Percentiles rank a stretch among this genome's conserved stretches.
phyloP scores from a whole-genome alignment of 2,888 invertebrate genomes.

The Prosopocoilus inquinatus region DNA sequence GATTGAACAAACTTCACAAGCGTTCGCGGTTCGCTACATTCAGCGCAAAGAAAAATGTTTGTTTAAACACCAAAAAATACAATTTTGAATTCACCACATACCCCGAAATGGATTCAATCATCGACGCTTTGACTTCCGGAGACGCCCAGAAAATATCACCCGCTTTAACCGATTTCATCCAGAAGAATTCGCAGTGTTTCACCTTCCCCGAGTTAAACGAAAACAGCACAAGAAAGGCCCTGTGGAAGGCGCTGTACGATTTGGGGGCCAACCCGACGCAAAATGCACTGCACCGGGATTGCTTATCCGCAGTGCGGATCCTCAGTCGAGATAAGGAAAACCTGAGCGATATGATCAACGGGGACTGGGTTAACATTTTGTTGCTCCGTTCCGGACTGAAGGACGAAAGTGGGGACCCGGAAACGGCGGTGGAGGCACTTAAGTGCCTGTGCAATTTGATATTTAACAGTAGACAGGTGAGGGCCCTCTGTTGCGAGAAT shows the following conservation, averaged over 20 bases:
- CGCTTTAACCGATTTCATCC: slow-evolving; percentile 46
- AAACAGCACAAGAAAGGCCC: slow-evolving; percentile 54
- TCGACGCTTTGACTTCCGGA: slow-evolving; percentile 22
- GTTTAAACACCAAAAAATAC: too few relatives aligned
- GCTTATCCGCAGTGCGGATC: slow-evolving; percentile 62
- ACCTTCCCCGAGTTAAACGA: slow-evolving; percentile 61
- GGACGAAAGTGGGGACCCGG: slow-evolving; percentile 46
- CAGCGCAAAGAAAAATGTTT: too few relatives aligned
- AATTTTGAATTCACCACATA: too few relatives aligned
- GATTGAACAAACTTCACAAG: too few relatives aligned
- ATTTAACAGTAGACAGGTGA: slow-evolving; percentile 69
- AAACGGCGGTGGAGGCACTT: slow-evolving; percentile 69
- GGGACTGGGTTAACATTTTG: slow-evolving; percentile 66
- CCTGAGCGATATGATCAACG: slow-evolving; percentile 66
- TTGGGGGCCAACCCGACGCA: slow-evolving; percentile 55
- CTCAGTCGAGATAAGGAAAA: slow-evolving; percentile 76
- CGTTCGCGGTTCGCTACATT: too few relatives aligned
- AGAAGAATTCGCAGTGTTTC: slow-evolving; percentile 58
- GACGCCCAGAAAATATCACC: slow-evolving; percentile 30
- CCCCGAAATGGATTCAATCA: slow-evolving; percentile 21
- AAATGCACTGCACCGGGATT: slow-evolving; percentile 53
- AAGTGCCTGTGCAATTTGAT: slow-evolving; percentile 89
- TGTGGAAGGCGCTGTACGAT: slow-evolving; percentile 64
- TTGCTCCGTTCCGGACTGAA: slow-evolving; percentile 65
- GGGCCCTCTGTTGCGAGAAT: slow-evolving; percentile 60